Evolutionary conservation across 2,113 vertebrate genomes (phyloP).

Genomic region (Mirounga angustirostris): DNA sequence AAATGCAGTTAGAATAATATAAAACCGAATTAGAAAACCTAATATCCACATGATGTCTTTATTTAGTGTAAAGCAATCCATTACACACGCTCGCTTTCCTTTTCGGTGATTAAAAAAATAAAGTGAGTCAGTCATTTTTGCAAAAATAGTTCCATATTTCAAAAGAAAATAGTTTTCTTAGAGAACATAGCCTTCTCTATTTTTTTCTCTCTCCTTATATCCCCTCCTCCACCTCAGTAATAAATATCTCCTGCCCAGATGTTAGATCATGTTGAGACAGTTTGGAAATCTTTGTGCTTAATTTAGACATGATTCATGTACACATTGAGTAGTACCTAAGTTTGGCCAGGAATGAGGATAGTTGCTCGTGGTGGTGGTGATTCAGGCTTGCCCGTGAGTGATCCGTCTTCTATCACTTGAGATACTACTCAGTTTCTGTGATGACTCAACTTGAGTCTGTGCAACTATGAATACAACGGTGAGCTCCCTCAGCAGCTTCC

Average conservation of each 20-base stretch:
- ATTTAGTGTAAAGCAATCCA: conserved; percentile 72
- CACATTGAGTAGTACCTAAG: not conserved
- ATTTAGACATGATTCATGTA: conserved; percentile 79
- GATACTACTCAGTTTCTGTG: not conserved
- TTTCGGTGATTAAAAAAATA: conserved; percentile 62
- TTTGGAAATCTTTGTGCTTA: conserved; percentile 64
- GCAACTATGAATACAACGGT: not conserved
- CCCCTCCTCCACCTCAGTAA: not conserved
- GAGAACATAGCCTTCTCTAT: conserved; percentile 72
- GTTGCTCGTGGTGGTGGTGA: not conserved
- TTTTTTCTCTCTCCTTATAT: not conserved
- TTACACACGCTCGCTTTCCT: conserved; percentile 49
- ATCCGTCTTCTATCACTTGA: not conserved
- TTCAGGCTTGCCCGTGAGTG: not conserved
- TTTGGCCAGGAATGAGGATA: not conserved
- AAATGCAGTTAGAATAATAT: conserved; percentile 64
- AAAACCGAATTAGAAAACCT: conserved; percentile 63
- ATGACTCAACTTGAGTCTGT: conserved; percentile 19
- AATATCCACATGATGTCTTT: conserved; percentile 72
- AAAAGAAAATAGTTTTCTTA: conserved; percentile 70
- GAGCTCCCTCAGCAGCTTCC: not conserved
- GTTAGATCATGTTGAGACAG: conserved; percentile 61
- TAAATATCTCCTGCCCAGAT: conserved; percentile 4
- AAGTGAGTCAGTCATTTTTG: conserved; percentile 71
- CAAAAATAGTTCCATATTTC: conserved; percentile 76